Evolutionary conservation across 1,140 invertebrate genomes (phyloP).

Genomic region (Drosophila bipectinata): DNA sequence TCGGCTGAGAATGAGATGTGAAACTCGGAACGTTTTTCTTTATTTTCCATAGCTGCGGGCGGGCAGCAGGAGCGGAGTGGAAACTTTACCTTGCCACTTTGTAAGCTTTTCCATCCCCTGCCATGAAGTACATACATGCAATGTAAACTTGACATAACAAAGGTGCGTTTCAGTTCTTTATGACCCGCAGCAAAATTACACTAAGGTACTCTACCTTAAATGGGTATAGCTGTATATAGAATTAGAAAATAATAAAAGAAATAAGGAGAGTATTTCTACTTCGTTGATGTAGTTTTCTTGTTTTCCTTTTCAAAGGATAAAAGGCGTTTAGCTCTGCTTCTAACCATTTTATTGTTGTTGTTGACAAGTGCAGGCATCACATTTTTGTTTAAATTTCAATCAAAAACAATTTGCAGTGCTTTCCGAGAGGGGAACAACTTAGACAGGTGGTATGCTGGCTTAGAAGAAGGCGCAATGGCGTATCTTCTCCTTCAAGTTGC

Average conservation of each 20-base stretch:
- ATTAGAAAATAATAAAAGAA: neutral
- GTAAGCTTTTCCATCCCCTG: slow-evolving; percentile 28
- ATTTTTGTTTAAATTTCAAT: slow-evolving; percentile 76
- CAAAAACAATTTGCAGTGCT: slow-evolving; percentile 69
- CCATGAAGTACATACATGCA: slow-evolving; percentile 10
- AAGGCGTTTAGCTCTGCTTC: slow-evolving; percentile 35
- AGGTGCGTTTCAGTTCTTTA: slow-evolving; percentile 45
- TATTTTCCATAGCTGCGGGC: slow-evolving; percentile 19
- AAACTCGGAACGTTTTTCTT: slow-evolving; percentile 44
- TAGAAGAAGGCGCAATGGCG: neutral
- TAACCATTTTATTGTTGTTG: slow-evolving; percentile 27
- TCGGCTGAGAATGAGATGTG: slow-evolving; percentile 21
- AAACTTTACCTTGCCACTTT: slow-evolving; percentile 53
- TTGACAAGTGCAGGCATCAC: slow-evolving; percentile 43
- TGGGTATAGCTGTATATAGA: too few relatives aligned
- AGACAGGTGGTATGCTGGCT: slow-evolving; percentile 26
- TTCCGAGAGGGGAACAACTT: slow-evolving; percentile 26
- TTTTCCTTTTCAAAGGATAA: slow-evolving; percentile 27
- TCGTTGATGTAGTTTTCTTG: too few relatives aligned
- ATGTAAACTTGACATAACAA: slow-evolving; percentile 45
- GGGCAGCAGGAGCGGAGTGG: slow-evolving; percentile 6
- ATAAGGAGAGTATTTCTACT: neutral
- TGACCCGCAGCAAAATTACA: slow-evolving; percentile 27
- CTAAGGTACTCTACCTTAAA: neutral
- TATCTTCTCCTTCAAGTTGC: slow-evolving; percentile 13